Evolutionary conservation across 2,113 vertebrate genomes (phyloP).

Genomic region (Prunella fulvescens): DNA sequence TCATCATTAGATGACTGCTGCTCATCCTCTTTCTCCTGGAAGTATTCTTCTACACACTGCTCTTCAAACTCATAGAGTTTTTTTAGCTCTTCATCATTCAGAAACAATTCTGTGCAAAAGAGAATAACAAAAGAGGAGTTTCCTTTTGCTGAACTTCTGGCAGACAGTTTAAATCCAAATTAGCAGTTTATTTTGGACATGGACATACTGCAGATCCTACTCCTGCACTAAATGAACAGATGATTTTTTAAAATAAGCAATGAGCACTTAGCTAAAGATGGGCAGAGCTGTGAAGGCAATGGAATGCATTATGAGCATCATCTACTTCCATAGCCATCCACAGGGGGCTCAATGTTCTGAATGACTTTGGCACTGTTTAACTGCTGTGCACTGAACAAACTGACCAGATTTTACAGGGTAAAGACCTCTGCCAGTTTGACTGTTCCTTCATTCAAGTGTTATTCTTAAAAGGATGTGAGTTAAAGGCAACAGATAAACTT

Average conservation of each 20-base stretch:
- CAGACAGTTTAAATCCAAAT: neutral
- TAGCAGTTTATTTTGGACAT: neutral
- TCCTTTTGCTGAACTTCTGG: neutral
- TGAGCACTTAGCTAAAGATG: neutral
- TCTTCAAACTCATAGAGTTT: constrained; percentile 94
- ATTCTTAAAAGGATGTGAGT: neutral
- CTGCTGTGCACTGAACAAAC: neutral
- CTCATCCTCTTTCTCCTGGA: constrained; percentile 91
- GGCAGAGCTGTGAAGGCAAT: neutral
- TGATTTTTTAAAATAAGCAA: neutral
- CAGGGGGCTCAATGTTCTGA: neutral
- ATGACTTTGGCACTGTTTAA: neutral
- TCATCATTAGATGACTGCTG: constrained; percentile 92
- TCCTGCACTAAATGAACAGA: neutral
- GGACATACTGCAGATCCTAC: neutral
- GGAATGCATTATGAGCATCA: neutral
- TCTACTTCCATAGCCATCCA: neutral
- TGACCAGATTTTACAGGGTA: neutral
- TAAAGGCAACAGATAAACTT: neutral
- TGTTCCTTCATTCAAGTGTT: neutral
- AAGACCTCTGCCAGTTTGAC: neutral
- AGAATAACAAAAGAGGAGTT: neutral
- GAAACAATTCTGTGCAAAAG: constrained; percentile 83
- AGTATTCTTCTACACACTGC: constrained; percentile 94
- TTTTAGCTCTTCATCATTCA: constrained; percentile 93